Conservation (phyloP, 2,797 vertebrate species). For the Cacajao melanocephalus region DNA sequence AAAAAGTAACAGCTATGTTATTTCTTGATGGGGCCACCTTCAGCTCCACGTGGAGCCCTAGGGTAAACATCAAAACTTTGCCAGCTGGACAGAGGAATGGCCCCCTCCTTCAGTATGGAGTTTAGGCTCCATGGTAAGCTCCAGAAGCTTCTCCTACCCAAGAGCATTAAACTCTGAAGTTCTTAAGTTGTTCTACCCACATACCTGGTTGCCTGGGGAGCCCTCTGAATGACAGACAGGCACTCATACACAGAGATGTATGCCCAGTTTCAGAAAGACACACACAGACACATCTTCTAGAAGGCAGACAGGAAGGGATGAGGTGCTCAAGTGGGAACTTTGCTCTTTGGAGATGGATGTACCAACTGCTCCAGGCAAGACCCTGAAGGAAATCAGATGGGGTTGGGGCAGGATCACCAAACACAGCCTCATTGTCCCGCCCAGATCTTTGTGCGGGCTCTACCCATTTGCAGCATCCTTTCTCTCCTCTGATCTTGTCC, state of each 20-base stretch:
- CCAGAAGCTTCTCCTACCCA: not conserved
- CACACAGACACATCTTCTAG: not conserved
- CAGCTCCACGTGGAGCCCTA: not conserved
- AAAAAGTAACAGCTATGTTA: not conserved
- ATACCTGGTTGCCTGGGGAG: not conserved
- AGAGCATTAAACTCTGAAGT: not conserved
- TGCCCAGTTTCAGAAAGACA: not conserved
- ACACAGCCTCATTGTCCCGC: fast-evolving
- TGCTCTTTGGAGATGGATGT: not conserved
- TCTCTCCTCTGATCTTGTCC: not conserved
- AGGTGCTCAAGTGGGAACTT: not conserved
- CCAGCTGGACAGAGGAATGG: not conserved
- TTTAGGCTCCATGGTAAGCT: not conserved
- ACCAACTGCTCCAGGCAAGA: not conserved
- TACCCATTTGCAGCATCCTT: fast-evolving
- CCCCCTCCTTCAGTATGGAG: not conserved
- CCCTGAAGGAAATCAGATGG: not conserved
- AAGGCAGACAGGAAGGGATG: not conserved
- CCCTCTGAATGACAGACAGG: not conserved
- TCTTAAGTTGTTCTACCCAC: not conserved
- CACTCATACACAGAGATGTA: not conserved
- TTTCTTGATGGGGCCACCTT: not conserved
- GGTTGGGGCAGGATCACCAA: fast-evolving
- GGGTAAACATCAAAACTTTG: not conserved
- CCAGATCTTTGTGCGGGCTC: not conserved